A percentile compares a stretch with the other conserved stretches of the same genome.
Conservation (phyloP, 2,797 vertebrate species). For the Pipistrellus kuhlii region DNA sequence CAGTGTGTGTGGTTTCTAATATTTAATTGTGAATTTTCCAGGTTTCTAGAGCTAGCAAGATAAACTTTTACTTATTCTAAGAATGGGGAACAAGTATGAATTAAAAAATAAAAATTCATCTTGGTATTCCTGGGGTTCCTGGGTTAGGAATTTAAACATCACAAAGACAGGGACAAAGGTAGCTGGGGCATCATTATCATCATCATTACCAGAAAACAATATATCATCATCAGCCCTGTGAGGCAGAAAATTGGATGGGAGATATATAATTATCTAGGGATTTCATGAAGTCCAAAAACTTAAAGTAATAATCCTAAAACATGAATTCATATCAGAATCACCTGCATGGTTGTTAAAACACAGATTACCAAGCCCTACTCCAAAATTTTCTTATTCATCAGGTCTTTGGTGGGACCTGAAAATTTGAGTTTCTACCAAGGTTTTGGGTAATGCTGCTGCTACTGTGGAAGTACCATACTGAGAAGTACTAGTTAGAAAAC, state of each 20-base stretch:
- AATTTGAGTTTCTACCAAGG: slow-evolving; percentile 39
- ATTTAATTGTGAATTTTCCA: slow-evolving; percentile 8
- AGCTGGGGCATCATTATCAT: neutral
- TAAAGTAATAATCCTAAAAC: neutral
- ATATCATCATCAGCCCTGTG: neutral
- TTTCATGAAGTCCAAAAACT: slow-evolving; percentile 25
- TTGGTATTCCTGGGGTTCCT: neutral
- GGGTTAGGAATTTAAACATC: neutral
- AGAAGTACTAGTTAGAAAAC: neutral
- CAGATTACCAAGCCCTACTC: neutral
- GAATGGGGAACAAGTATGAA: neutral
- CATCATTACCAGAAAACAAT: slow-evolving; percentile 25
- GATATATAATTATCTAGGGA: neutral
- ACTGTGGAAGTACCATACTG: neutral
- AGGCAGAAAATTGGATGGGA: slow-evolving; percentile 17
- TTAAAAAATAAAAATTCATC: neutral
- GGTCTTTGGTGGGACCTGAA: neutral
- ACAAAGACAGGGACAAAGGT: neutral
- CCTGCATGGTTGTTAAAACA: neutral
- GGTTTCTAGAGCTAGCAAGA: neutral
- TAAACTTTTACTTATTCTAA: slow-evolving; percentile 35
- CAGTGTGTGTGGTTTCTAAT: slow-evolving; percentile 8
- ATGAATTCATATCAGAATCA: slow-evolving; percentile 42
- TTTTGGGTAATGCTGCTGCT: neutral
- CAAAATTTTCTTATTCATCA: slow-evolving; percentile 27